These are phyloP conservation scores for Drepana falcataria DNA, from an alignment of 2,888 invertebrate species.

Conservation along the genomic window DNA sequence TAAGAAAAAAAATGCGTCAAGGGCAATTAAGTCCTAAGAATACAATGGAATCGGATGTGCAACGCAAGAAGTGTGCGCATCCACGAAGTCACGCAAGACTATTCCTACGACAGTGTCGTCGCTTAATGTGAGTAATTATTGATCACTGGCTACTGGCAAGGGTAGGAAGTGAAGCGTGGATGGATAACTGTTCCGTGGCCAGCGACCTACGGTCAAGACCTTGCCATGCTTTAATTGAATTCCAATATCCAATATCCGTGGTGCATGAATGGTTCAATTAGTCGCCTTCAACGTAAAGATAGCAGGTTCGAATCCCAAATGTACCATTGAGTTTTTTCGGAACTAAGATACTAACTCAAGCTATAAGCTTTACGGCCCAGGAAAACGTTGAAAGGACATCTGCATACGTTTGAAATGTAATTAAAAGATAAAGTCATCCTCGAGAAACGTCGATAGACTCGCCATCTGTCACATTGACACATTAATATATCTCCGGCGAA, in stretches of 20 bases:
- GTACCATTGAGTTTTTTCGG: no score
- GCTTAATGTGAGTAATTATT: conserved; percentile 36
- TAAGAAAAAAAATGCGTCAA: conserved; percentile 5
- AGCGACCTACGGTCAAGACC: conserved; percentile 35
- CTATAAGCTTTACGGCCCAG: no score
- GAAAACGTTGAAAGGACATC: no score
- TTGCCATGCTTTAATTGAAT: conserved; percentile 2
- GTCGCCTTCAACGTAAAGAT: no score
- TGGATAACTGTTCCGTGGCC: conserved; percentile 37
- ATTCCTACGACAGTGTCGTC: neutral
- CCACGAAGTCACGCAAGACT: conserved; percentile 18
- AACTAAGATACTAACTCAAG: no score
- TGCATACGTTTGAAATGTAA: no score
- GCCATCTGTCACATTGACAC: no score
- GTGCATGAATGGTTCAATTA: no score
- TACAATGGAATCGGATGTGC: neutral
- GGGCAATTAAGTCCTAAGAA: neutral
- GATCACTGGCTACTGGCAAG: conserved; percentile 23
- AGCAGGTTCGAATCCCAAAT: no score
- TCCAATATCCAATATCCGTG: neutral
- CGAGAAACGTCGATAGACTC: no score
- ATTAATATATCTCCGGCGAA: no score
- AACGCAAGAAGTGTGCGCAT: neutral
- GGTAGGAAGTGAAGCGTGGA: conserved; percentile 57
- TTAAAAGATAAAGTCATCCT: no score